Percentiles rank a stretch among this genome's conserved stretches.
Evolutionary conservation across 2,888 invertebrate genomes (phyloP).

Genomic region (Eupithecia subumbrata): DNA sequence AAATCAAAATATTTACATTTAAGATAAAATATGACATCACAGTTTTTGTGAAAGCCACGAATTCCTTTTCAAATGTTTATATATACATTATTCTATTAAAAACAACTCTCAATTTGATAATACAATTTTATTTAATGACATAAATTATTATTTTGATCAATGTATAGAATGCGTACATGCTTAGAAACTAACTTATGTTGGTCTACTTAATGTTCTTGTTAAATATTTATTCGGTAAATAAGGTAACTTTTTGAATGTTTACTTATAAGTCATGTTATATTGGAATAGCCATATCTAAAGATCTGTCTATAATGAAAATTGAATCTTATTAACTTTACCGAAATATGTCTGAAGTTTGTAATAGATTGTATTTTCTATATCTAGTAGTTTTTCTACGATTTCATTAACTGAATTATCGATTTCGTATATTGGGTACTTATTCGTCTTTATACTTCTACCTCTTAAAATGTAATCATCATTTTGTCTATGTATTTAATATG

Average conservation of each 20-base stretch:
- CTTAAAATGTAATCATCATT: not conserved
- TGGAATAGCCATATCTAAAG: conserved; percentile 36
- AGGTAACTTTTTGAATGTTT: conserved; percentile 47
- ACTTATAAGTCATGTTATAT: conserved; percentile 30
- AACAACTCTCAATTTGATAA: no score
- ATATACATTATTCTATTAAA: no score
- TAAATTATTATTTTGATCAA: not conserved
- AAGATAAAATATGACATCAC: no score
- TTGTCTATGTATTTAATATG: not conserved
- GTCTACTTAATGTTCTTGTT: not conserved
- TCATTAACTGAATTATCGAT: not conserved
- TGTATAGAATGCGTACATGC: not conserved
- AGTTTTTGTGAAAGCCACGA: no score
- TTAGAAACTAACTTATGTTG: not conserved
- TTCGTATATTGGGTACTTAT: not conserved
- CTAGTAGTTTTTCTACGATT: conserved; percentile 4
- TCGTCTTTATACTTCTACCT: not conserved
- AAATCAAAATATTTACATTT: not conserved
- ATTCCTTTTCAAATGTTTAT: no score
- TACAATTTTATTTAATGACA: not conserved
- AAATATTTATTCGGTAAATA: conserved; percentile 39
- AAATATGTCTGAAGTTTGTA: not conserved
- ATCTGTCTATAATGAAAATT: not conserved
- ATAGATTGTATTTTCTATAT: not conserved
- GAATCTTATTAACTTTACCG: not conserved